Evolutionary conservation across 2,888 invertebrate species (phyloP).

Genomic region (Agrochola lychnidis): DNA sequence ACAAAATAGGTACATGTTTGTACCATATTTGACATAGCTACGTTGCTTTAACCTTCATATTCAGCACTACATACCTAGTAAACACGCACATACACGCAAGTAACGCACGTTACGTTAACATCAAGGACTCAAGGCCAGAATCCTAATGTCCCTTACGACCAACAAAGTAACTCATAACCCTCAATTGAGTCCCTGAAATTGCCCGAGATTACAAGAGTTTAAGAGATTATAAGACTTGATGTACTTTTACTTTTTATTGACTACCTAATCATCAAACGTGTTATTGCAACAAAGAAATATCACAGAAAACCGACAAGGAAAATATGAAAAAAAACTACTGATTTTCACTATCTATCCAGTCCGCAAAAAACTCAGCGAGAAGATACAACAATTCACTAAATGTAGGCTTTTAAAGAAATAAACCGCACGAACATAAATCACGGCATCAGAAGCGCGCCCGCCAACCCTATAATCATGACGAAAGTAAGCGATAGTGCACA

Average conservation of each 20-base stretch:
- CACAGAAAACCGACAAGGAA: not conserved
- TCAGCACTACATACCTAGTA: not conserved
- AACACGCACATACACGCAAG: slow-evolving; percentile 16
- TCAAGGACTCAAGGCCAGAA: slow-evolving; percentile 10
- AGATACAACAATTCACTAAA: slow-evolving; percentile 13
- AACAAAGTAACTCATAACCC: slow-evolving; percentile 18
- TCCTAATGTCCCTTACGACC: slow-evolving; percentile 2
- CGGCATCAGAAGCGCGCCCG: slow-evolving; percentile 39
- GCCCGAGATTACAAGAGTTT: slow-evolving; percentile 17
- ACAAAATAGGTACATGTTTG: not conserved
- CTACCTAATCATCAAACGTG: not conserved
- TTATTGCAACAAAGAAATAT: not conserved
- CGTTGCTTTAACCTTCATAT: not conserved
- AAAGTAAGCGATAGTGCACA: slow-evolving; percentile 75
- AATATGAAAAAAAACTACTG: not conserved
- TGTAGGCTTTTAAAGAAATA: slow-evolving; percentile 30
- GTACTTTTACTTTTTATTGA: not conserved
- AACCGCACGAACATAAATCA: slow-evolving; percentile 47
- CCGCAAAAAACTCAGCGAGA: not conserved
- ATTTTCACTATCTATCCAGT: not conserved
- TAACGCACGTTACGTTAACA: slow-evolving; percentile 12
- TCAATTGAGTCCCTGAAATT: not conserved
- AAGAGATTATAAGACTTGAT: not conserved
- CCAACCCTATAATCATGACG: slow-evolving; percentile 69
- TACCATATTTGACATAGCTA: slow-evolving; percentile 16